Evolutionary conservation across 2,797 vertebrate species (phyloP).

Genomic region (Sternarchorhynchus goeldii): DNA sequence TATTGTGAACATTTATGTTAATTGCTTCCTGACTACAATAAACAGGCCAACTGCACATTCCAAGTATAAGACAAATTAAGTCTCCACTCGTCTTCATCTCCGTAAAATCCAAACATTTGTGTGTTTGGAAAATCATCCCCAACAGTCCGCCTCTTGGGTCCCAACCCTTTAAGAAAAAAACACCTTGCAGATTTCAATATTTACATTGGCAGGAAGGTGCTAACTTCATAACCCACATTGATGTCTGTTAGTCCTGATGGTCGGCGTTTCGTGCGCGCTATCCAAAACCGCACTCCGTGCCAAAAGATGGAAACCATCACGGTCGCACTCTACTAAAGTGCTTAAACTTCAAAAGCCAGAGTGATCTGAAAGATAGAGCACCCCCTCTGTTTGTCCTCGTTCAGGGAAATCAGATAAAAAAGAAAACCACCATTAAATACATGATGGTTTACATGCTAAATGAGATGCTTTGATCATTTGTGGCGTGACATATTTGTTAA

Average conservation of each 20-base stretch:
- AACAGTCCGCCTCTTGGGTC: conserved; percentile 17
- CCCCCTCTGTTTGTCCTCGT: too few relatives aligned
- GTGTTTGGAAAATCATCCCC: conserved; percentile 37
- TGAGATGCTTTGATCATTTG: neutral
- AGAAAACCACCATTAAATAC: too few relatives aligned
- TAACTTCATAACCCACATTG: conserved; percentile 46
- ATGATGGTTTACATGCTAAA: neutral
- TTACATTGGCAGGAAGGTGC: conserved; percentile 41
- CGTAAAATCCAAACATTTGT: neutral
- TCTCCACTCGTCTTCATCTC: too few relatives aligned
- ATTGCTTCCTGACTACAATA: too few relatives aligned
- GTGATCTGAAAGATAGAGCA: neutral
- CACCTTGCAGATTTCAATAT: conserved; percentile 50
- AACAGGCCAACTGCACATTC: too few relatives aligned
- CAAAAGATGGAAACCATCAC: conserved; percentile 45
- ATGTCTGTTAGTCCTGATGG: conserved; percentile 27
- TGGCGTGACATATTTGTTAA: neutral
- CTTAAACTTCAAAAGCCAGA: conserved; percentile 18
- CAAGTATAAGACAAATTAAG: too few relatives aligned
- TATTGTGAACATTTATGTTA: too few relatives aligned
- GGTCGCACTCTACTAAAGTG: conserved; percentile 5
- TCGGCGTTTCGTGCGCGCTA: conserved; percentile 43
- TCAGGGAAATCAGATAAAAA: neutral
- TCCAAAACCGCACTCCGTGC: conserved; percentile 48
- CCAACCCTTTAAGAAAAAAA: conserved; percentile 46